A percentile compares a stretch with the other conserved stretches of the same genome.
Conservation (phyloP, 2,797 vertebrate species). For the Myioborus melanocephalus region DNA sequence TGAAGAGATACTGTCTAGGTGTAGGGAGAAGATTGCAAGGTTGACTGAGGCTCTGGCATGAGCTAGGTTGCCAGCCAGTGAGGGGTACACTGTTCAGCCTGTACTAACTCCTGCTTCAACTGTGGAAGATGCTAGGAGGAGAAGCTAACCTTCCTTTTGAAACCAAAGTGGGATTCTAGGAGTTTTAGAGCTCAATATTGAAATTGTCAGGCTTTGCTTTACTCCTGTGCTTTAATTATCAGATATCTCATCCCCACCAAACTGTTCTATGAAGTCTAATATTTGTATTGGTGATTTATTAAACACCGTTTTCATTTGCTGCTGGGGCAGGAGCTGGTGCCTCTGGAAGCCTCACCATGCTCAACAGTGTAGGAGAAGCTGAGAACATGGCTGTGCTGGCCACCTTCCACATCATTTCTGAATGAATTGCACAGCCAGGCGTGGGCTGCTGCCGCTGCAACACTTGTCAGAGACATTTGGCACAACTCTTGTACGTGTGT, state of each 20-base stretch:
- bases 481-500: background rate
- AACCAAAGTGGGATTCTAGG: background rate
- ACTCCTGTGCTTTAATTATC: conserved; percentile 8
- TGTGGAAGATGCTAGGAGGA: no score
- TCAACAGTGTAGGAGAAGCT: background rate
- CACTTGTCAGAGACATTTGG: background rate
- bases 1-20: no score
- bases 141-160: background rate
- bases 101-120: no score
- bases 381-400: background rate
- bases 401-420: background rate
- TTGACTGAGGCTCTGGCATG: no score
- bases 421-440: background rate
- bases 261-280: background rate
- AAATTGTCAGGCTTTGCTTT: conserved; percentile 21
- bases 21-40: no score
- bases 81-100: no score
- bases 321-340: background rate
- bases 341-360: background rate
- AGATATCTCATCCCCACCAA: background rate
- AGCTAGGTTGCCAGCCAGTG: no score
- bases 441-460: background rate
- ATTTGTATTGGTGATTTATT: background rate
- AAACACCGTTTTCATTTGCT: background rate
- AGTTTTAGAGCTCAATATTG: background rate